Percentiles rank a stretch among this genome's conserved stretches.
Evolutionary conservation across 2,888 invertebrate genomes (phyloP).

Genomic region (Aleiodes leptofemur): DNA sequence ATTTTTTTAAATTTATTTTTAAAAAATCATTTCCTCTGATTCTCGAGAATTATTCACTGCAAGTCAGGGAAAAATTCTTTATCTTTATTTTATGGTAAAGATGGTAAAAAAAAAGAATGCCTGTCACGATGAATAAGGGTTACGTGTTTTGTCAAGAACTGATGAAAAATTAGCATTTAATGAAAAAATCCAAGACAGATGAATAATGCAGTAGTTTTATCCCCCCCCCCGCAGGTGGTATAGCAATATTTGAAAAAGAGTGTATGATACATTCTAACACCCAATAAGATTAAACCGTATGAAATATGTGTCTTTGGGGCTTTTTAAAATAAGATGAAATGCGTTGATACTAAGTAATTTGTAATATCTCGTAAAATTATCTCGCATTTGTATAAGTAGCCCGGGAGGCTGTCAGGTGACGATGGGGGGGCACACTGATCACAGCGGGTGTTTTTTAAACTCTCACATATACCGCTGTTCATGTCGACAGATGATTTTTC

Average conservation of each 20-base stretch:
- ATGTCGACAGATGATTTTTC: not conserved
- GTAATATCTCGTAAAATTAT: slow-evolving; percentile 54
- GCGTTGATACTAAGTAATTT: slow-evolving; percentile 68
- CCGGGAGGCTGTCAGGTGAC: slow-evolving; percentile 60
- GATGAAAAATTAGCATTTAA: slow-evolving; percentile 63
- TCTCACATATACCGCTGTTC: not conserved
- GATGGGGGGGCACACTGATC: slow-evolving; percentile 66
- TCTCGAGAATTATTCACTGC: no score
- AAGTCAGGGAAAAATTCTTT: not conserved
- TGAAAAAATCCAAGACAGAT: slow-evolving; percentile 59
- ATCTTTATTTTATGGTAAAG: not conserved
- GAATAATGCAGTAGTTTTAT: slow-evolving; percentile 57
- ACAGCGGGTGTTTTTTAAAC: slow-evolving; percentile 65
- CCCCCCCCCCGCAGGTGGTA: slow-evolving; percentile 56
- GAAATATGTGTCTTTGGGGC: not conserved
- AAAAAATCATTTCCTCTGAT: no score
- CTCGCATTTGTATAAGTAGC: not conserved
- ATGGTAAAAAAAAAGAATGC: not conserved
- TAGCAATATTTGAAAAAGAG: not conserved
- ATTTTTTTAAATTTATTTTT: no score
- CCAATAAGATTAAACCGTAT: slow-evolving; percentile 26
- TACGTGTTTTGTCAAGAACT: slow-evolving; percentile 55
- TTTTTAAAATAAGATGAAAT: not conserved
- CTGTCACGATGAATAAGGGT: not conserved
- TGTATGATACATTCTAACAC: slow-evolving; percentile 10